Evolutionary conservation across 2,113 vertebrate species (phyloP), one percentile per base, ranked within the genome.

Genomic region (Pseudonaja textilis): DNA sequence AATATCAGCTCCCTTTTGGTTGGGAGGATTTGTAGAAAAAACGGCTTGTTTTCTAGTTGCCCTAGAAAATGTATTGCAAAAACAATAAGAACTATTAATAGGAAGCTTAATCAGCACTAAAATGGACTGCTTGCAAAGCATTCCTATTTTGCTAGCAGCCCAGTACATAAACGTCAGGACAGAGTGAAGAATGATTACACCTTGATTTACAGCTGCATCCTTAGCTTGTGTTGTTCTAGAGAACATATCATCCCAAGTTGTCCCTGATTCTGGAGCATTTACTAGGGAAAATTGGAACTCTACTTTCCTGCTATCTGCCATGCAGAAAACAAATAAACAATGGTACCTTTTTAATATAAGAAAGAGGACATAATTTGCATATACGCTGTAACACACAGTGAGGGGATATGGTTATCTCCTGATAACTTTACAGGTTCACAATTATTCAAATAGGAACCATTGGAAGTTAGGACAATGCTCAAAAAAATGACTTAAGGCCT

Each of bases 21-120:
- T 56, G 34, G 69, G 52, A 90, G 14, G 0, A 0, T 4, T 8
- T 14, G 39, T 29, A 86, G 39, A 25, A 42, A 25, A 42, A 42
- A 42, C n/a, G 0, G 52, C 0, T 0, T 34, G 10, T 0, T 69
- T 89, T 74, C 93, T 56, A 0, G 64, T 69, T 95, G 6, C 52
- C 94, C 23, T 64, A 6, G 3, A 91, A 94, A 54, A 91, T 59
- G 20, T 10, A 74, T 94, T 59, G 23, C 14, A 42, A 89, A 2
- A 55, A 85, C 0, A 55, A 1, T 0, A 56, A 1, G 12, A 87
- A 93, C 69, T 93, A 59, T 52, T 87, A 89, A 91, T 1, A 88
- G 7, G 45, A 5, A 14, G 11, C 5, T 50, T 87, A 95, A 92
- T 47, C 45, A 14, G 87, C 22, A 29, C 89, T 6, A 4, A 91